Evolutionary conservation across 2,888 invertebrate genomes (phyloP).

Genomic region (Melangyna quadrimaculata): DNA sequence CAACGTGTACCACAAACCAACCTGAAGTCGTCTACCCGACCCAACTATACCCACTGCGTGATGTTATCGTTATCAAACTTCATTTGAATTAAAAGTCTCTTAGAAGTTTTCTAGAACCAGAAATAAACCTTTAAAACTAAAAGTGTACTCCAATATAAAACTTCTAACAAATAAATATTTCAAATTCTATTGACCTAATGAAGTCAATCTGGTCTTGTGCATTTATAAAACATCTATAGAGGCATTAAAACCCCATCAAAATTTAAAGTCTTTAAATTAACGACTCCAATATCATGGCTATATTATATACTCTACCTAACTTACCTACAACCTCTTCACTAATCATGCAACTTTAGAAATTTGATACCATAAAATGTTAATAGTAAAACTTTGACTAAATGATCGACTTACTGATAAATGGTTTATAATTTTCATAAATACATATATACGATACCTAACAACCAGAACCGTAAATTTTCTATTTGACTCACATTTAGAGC

Average conservation of each 20-base stretch:
- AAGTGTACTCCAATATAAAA: neutral
- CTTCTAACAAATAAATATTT: neutral
- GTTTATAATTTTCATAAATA: slow-evolving; percentile 51
- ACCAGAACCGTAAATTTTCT: neutral
- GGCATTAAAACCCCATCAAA: slow-evolving; percentile 5
- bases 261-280: neutral
- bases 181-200: neutral
- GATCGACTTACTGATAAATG: slow-evolving; percentile 56
- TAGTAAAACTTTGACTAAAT: slow-evolving; percentile 60
- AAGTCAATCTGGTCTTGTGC: neutral
- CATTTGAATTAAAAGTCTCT: too few relatives aligned
- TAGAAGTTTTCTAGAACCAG: too few relatives aligned
- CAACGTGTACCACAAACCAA: too few relatives aligned
- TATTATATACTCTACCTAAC: too few relatives aligned
- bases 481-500: neutral
- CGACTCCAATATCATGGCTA: neutral
- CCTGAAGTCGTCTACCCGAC: too few relatives aligned
- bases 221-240: neutral
- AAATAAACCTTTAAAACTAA: too few relatives aligned
- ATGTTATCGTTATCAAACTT: too few relatives aligned
- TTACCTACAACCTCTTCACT: slow-evolving; percentile 1
- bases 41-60: too few relatives aligned
- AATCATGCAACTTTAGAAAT: slow-evolving; percentile 3
- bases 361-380: slow-evolving; percentile 22
- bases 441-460: neutral